Evolutionary conservation across 2,113 vertebrate genomes (phyloP).

Genomic region (Hypanus sabinus): DNA sequence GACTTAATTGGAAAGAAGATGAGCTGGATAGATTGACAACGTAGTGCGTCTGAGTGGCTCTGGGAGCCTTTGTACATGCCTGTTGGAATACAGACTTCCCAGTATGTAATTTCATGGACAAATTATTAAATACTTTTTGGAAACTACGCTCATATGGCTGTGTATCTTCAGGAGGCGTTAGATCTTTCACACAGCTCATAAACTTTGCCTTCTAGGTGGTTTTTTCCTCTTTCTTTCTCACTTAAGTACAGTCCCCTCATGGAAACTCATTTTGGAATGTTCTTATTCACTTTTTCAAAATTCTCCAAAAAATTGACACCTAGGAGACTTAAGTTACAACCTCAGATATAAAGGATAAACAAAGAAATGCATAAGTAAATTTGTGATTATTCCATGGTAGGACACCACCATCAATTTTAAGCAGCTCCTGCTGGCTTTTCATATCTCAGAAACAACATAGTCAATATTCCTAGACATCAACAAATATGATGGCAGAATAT

Average conservation of each 20-base stretch:
- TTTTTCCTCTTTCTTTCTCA: background rate
- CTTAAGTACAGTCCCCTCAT: background rate
- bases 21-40: background rate
- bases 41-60: background rate
- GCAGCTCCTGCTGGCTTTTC: background rate
- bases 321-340: background rate
- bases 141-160: background rate
- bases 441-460: too few relatives aligned
- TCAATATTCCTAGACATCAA: too few relatives aligned
- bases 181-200: background rate
- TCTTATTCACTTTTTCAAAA: background rate
- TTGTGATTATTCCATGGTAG: background rate
- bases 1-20: background rate
- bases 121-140: background rate
- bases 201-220: background rate
- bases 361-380: background rate
- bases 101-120: background rate
- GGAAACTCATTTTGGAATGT: background rate
- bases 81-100: background rate
- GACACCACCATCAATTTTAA: background rate
- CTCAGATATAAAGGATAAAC: background rate
- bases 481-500: too few relatives aligned
- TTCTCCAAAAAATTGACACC: background rate
- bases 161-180: background rate
- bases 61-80: background rate